Base-by-base conservation (phyloP, 92 coral and sea anemone genomes). In the Montipora capitata region DNA sequence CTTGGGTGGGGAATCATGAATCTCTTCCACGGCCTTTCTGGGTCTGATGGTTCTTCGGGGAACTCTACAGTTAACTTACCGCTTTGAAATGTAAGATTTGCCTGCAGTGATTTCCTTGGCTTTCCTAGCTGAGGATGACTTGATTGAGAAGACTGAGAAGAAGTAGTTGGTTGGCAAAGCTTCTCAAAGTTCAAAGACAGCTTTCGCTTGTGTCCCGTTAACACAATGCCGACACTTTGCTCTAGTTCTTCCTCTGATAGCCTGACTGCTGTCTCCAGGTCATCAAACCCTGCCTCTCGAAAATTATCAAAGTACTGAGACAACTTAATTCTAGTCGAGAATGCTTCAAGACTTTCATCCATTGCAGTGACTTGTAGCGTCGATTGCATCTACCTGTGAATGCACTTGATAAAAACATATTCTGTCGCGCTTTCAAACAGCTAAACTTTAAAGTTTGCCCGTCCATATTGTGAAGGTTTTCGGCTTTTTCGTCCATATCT, bases 301-400 rank as follows among this genome's bases (percentile, higher is more conserved):
- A 80, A 72, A 74, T 87, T 87, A 14, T 87, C 87, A 12, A 87
- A 74, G 82, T 87, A 80, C 72, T 78, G 82, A 78, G 82, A 78
- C 82, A 43, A 62, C 62, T 78, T 61, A 0, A 78, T 0, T 7
- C 72, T 6, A 11, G 15, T 4, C 57, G 61, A 78, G 17, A 78
- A 78, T 42, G 91, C 54, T 52, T 87, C 43, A 71, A 78, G 91
- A 14, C 78, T 74, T 87, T 87, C 87, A 80, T 68, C 91, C 78
- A 80, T 72, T 73, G 64, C 81, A 68, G 82, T 78, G 20, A 41
- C 20, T 6, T 48, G 77, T 48, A 27, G 35, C 35, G 2, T 27
- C 0, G 0, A 27, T 27, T 27, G 35, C 35, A 27, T 27, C 35
- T 27, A 27, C 35, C 35, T 2, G 35, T 27, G 35, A 27, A 27